phyloP scores from a whole-genome alignment of 2,888 invertebrate species.

The Macrophya annulata region DNA sequence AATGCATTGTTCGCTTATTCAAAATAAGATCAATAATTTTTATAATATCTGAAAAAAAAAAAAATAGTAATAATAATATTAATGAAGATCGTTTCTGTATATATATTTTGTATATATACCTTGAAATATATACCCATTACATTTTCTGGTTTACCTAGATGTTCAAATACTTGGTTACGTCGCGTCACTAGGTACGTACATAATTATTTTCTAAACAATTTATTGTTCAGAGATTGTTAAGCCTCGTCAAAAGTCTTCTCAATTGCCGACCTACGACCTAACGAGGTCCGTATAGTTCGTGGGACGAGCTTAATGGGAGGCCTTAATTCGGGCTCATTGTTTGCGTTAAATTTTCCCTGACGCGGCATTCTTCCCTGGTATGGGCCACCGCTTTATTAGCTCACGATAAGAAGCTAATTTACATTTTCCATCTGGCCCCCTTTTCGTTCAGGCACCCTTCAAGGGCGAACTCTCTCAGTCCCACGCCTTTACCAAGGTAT shows the following conservation, averaged over 20 bases:
- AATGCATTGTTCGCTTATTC: not conserved
- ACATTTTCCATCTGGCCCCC: slow-evolving; percentile 54
- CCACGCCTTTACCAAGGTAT: not conserved
- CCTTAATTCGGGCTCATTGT: slow-evolving; percentile 54
- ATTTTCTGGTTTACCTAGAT: not conserved
- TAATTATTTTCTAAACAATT: slow-evolving; percentile 42
- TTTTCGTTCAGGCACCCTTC: slow-evolving; percentile 36
- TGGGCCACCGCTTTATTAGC: slow-evolving; percentile 53
- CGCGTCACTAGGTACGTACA: not conserved
- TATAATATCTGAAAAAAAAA: not conserved
- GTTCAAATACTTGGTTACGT: not conserved
- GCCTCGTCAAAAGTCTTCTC: slow-evolving; percentile 39
- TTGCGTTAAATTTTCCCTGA: slow-evolving; percentile 55
- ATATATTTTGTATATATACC: too few species aligned
- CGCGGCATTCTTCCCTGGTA: slow-evolving; percentile 51
- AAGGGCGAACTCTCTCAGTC: not conserved
- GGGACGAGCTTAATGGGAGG: slow-evolving; percentile 44
- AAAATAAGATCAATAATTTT: not conserved
- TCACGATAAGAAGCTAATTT: slow-evolving; percentile 55
- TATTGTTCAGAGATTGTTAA: slow-evolving; percentile 25
- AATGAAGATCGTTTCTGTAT: too few species aligned
- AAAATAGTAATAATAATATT: not conserved
- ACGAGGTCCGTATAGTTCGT: slow-evolving; percentile 42
- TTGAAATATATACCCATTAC: not conserved
- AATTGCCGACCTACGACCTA: slow-evolving; percentile 27